A percentile compares a stretch with the other conserved stretches of the same genome.
Conservation (phyloP, 2,113 vertebrate genomes). For the Aptenodytes patagonicus region DNA sequence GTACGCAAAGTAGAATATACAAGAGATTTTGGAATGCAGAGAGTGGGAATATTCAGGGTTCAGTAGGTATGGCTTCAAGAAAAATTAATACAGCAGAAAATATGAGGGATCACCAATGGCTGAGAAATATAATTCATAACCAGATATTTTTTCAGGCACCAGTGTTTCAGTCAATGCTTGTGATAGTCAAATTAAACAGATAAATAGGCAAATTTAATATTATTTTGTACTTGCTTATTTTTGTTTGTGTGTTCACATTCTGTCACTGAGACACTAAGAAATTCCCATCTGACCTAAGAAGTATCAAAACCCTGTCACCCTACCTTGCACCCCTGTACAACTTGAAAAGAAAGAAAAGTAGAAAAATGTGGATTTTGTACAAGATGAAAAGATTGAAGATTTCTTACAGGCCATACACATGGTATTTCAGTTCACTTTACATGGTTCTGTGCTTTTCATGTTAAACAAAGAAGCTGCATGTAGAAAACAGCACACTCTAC, state of each 20-base stretch:
- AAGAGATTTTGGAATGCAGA: neutral
- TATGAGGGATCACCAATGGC: fast-evolving
- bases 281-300: neutral
- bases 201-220: neutral
- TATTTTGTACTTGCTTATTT: neutral
- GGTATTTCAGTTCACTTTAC: neutral
- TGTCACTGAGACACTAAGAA: neutral
- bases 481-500: neutral
- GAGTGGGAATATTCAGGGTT: neutral
- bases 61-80: neutral
- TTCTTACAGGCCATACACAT: neutral
- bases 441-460: neutral
- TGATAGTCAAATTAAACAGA: neutral
- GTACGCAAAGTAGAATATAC: neutral
- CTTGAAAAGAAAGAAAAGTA: neutral
- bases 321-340: neutral
- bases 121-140: neutral
- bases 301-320: neutral
- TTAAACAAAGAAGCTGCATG: neutral
- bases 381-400: neutral
- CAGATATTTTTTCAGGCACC: neutral
- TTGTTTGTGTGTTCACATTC: neutral
- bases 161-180: neutral
- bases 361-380: neutral
- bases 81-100: neutral